Conservation (phyloP, 2,888 invertebrate species). For the Orthosia gothica region DNA sequence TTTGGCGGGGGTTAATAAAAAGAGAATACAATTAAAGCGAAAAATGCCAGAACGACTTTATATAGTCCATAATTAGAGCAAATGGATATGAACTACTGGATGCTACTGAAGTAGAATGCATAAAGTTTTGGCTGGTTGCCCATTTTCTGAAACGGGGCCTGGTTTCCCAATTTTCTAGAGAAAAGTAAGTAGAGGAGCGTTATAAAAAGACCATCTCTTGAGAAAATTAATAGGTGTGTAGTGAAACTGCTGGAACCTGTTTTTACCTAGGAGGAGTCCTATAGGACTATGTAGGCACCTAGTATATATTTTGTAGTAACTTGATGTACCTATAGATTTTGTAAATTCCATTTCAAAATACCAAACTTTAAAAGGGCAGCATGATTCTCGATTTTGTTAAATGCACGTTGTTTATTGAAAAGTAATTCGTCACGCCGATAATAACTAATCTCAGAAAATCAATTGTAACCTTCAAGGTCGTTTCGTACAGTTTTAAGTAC, state of each 20-base stretch:
- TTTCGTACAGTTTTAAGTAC: constrained; percentile 1
- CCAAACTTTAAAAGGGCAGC: constrained; percentile 9
- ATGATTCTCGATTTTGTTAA: constrained; percentile 34
- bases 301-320: background rate
- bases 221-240: background rate
- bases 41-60: background rate
- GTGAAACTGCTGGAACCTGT: background rate
- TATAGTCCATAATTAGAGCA: background rate
- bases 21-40: background rate
- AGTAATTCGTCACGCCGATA: constrained; percentile 54
- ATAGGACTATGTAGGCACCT: background rate
- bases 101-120: too few species aligned
- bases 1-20: too few species aligned
- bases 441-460: constrained; percentile 60
- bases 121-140: constrained; percentile 1
- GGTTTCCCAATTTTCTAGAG: constrained; percentile 2
- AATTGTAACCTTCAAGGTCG: constrained; percentile 51
- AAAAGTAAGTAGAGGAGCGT: background rate
- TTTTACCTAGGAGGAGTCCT: background rate
- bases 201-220: background rate
- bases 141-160: constrained; percentile 2
- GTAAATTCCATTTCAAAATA: background rate
- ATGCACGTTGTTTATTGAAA: constrained; percentile 43
- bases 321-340: background rate
- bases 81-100: constrained; percentile 7